Percentiles rank a stretch among this genome's conserved stretches.
Conservation (phyloP, 2,888 invertebrate genomes). For the Andrena dorsata region DNA sequence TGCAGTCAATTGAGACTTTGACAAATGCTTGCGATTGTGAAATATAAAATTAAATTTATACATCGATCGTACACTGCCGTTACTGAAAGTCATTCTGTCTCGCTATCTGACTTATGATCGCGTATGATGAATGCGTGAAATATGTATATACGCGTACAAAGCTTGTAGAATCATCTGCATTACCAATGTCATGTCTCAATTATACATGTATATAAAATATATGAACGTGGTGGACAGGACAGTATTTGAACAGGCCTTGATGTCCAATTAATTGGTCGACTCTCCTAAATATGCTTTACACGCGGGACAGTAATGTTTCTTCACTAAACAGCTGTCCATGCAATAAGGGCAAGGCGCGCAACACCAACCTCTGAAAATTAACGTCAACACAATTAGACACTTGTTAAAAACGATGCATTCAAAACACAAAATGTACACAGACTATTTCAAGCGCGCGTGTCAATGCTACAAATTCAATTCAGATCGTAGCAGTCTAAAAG, state of each 20-base stretch:
- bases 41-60: background rate
- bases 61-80: no score
- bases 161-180: no score
- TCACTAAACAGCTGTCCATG: constrained; percentile 84
- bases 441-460: background rate
- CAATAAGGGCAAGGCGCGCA: constrained; percentile 86
- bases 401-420: background rate
- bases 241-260: background rate
- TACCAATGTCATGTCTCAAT: no score
- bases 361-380: constrained; percentile 83
- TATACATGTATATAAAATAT: no score
- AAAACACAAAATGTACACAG: background rate
- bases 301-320: constrained; percentile 85
- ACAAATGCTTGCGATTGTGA: background rate
- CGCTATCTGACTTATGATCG: background rate
- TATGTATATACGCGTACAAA: background rate
- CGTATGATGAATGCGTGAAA: background rate
- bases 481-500: no score
- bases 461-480: no score
- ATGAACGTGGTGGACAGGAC: no score
- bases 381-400: background rate
- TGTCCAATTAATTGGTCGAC: constrained; percentile 71
- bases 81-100: background rate
- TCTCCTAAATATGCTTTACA: constrained; percentile 85
- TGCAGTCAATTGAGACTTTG: background rate